These are phyloP conservation scores for Metalampra italica DNA, from an alignment of 2,888 invertebrate species.

Conservation along the genomic window DNA sequence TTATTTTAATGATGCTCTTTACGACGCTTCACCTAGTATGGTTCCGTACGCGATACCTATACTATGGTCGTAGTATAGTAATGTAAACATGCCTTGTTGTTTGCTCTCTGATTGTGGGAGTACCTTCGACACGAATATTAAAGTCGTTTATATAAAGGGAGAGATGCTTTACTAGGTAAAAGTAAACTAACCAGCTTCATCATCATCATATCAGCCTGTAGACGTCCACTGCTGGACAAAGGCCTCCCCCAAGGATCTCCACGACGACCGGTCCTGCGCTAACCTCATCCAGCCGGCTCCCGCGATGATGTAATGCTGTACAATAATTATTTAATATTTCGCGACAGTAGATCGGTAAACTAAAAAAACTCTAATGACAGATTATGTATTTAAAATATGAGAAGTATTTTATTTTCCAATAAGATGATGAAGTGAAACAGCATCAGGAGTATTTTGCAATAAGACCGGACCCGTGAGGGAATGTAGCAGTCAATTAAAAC, in stretches of 20 bases:
- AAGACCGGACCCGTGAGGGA: slow-evolving; percentile 45
- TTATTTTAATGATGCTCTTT: too few species aligned
- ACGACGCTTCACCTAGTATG: too few species aligned
- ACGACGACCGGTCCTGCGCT: too few species aligned
- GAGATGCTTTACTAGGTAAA: neutral
- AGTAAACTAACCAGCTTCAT: neutral
- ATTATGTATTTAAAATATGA: too few species aligned
- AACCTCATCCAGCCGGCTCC: too few species aligned
- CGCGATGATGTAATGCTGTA: too few species aligned
- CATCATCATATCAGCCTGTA: too few species aligned
- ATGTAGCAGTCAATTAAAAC: slow-evolving; percentile 26
- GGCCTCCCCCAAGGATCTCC: too few species aligned
- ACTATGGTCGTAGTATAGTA: neutral
- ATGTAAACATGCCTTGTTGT: neutral
- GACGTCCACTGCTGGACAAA: too few species aligned
- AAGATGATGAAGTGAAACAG: slow-evolving; percentile 48
- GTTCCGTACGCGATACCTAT: neutral
- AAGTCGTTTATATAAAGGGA: neutral
- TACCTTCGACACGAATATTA: slow-evolving; percentile 3
- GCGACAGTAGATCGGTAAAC: too few species aligned
- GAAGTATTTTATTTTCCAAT: slow-evolving; percentile 47
- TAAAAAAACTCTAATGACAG: too few species aligned
- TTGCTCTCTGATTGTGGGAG: neutral
- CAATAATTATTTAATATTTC: too few species aligned
- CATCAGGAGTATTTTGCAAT: slow-evolving; percentile 56